Conservation (phyloP, 2,113 vertebrate genomes). For the Heptranchias perlo region DNA sequence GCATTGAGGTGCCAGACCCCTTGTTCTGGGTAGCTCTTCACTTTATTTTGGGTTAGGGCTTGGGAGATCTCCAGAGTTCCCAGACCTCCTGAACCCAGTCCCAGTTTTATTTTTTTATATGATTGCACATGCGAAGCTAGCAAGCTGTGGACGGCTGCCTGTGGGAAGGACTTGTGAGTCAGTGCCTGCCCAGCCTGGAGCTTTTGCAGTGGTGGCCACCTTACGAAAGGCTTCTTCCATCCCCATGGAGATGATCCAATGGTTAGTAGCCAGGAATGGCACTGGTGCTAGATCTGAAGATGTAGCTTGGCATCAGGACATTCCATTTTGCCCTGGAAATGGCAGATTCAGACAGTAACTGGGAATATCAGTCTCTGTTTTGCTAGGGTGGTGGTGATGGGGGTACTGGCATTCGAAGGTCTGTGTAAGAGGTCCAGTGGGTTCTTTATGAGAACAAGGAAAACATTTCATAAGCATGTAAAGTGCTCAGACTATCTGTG, state of each 20-base stretch:
- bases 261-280: background rate
- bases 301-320: background rate
- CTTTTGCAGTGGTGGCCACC: too few relatives aligned
- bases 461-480: background rate
- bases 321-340: background rate
- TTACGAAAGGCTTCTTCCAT: background rate
- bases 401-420: background rate
- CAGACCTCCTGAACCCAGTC: too few relatives aligned
- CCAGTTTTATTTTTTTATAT: too few relatives aligned
- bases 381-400: background rate
- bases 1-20: too few relatives aligned
- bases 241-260: background rate
- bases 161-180: too few relatives aligned
- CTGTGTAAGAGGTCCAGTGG: background rate
- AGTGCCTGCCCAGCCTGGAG: too few relatives aligned
- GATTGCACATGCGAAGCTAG: too few relatives aligned
- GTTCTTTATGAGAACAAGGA: background rate
- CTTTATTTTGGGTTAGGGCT: too few relatives aligned
- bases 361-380: background rate
- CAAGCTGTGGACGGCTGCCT: too few relatives aligned
- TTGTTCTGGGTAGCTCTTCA: too few relatives aligned
- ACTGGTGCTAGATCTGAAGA: background rate
- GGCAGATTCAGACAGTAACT: background rate
- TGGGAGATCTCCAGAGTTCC: too few relatives aligned
- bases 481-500: background rate